Evolutionary conservation across 1,140 invertebrate genomes (phyloP).

Genomic region (Lethrus apterus): DNA sequence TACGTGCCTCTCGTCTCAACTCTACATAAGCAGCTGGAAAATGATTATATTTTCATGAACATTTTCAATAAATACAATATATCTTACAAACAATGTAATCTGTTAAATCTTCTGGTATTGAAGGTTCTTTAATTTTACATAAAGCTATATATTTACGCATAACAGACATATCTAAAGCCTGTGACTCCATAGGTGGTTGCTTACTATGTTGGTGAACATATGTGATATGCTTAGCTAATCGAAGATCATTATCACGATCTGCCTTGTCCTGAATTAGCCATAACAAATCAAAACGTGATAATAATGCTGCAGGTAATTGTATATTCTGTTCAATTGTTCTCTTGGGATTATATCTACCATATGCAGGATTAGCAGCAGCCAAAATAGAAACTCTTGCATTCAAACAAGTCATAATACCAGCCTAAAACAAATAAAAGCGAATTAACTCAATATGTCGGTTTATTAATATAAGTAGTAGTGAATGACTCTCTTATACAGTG

Average conservation of each 20-base stretch:
- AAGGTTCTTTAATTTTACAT: slow-evolving; percentile 83
- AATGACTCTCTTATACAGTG: no score
- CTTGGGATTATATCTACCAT: slow-evolving; percentile 95
- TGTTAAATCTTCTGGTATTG: slow-evolving; percentile 76
- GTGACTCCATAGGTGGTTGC: slow-evolving; percentile 71
- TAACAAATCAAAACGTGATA: slow-evolving; percentile 95
- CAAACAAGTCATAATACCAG: slow-evolving; percentile 95
- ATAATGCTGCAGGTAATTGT: slow-evolving; percentile 92
- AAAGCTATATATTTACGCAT: slow-evolving; percentile 91
- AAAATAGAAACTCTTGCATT: slow-evolving; percentile 96
- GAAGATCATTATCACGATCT: slow-evolving; percentile 86
- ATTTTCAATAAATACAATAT: not conserved
- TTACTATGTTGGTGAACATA: slow-evolving; percentile 91
- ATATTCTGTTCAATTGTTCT: slow-evolving; percentile 95
- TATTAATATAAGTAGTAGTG: no score
- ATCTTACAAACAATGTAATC: slow-evolving; percentile 79
- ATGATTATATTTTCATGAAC: slow-evolving; percentile 14
- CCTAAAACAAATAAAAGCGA: slow-evolving; percentile 49
- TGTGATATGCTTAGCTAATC: slow-evolving; percentile 94
- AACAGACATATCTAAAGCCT: slow-evolving; percentile 85
- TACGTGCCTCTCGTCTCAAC: slow-evolving; percentile 84
- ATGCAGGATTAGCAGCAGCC: slow-evolving; percentile 98
- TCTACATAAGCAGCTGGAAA: slow-evolving; percentile 79
- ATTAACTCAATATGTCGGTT: no score
- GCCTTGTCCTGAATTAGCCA: slow-evolving; percentile 97